Base-by-base conservation (phyloP, 2,113 vertebrate genomes). In the Pseudopipra pipra region DNA sequence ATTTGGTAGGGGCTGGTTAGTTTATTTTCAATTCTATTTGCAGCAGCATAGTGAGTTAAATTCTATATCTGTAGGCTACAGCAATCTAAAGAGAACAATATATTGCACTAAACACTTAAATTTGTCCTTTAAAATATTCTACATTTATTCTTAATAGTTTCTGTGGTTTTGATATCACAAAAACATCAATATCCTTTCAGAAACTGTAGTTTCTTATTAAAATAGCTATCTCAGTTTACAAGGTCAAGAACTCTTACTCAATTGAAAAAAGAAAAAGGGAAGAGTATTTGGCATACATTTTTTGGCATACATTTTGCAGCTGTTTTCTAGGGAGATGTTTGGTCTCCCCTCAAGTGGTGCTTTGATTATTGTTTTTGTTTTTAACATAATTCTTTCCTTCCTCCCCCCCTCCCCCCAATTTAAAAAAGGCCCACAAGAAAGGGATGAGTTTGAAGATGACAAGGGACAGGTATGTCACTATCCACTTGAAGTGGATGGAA, bases 331-430 rank as follows among this genome's bases (percentile, higher is more conserved):
- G 90, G 77, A 82, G 78, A 63, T 77, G 28, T 89, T 81, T 58
- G 44, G 68, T 93, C 35, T 84, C 70, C 70, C 49, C 1, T 0
- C 43, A 54, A 30, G 14, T 52, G 41, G 20, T 91, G 24, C 39
- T 95, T 72, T 96, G 87, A 93, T 88, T 97, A 59, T 83, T 96
- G 17, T 61, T 88, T 92, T 96, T 96, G 55, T 82, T 82, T 96
- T 94, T 83, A 94, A 72, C 35, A 31, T 28, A 76, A 21, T 7
- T 33, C 12, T 30, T 72, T 31, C 15, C 49, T 41, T 1, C 5
- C 15, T 1, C 4, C 46, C 21, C 46, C 21, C 46, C 21, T n/a
- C n/a, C n/a, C 21, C 51, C 5, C 31, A 37, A 5, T 51, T 93
- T 23, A 24, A 77, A 79, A 73, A 87, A 91, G 91, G 82, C 76